Percentiles rank a stretch among this genome's conserved stretches.
Evolutionary conservation across 23 tunicate species (phyloP).

Genomic region (Phallusia fumigata): DNA sequence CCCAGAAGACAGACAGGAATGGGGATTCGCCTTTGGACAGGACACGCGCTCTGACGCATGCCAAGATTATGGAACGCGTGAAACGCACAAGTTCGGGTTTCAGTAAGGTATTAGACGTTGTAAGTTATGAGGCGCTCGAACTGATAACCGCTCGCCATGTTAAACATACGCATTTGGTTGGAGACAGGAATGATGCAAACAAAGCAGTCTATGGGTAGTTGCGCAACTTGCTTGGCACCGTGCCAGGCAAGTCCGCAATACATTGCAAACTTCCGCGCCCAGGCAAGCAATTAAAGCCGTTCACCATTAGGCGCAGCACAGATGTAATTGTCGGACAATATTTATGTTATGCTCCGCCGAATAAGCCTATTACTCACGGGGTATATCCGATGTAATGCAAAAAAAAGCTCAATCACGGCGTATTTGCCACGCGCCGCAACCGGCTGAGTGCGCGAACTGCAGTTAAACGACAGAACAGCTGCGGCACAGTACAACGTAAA

Average conservation of each 20-base stretch:
- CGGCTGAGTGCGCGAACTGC: not conserved
- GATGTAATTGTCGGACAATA: not conserved
- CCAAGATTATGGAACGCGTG: no score
- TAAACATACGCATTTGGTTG: no score
- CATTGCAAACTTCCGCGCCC: conserved; percentile 1
- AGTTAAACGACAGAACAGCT: not conserved
- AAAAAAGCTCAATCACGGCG: conserved; percentile 5
- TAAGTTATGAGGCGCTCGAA: no score
- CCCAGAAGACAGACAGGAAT: not conserved
- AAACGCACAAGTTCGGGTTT: no score
- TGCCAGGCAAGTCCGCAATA: not conserved
- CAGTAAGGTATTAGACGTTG: no score
- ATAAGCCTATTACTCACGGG: conserved; percentile 10
- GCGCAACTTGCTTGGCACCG: no score
- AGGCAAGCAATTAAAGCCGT: not conserved
- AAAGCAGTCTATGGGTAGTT: no score
- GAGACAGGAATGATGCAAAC: no score
- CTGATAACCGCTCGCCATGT: no score
- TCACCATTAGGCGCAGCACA: not conserved
- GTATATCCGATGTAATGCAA: conserved; percentile 4
- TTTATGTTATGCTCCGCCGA: conserved; percentile 2
- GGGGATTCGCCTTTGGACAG: not conserved
- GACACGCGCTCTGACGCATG: no score
- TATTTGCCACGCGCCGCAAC: not conserved
- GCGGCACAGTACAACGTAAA: no score